Percentiles rank a stretch among this genome's conserved stretches.
phyloP scores from a whole-genome alignment of 2,797 vertebrate species.

The Sebastes umbrosus region DNA sequence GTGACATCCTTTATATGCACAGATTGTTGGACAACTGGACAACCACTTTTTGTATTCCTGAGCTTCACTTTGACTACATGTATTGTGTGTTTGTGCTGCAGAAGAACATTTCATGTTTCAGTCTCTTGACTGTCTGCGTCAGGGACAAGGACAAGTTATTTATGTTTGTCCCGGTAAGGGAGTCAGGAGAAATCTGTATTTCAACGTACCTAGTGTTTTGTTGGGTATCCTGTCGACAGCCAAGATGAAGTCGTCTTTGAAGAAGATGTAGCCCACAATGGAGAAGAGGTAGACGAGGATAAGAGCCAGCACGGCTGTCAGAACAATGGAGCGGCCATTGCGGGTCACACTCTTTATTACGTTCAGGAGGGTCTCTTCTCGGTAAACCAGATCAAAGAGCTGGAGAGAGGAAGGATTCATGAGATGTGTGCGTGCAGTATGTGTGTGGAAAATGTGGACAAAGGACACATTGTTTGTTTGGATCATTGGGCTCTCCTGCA shows the following conservation, averaged over 20 bases:
- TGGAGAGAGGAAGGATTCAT: slow-evolving; percentile 61
- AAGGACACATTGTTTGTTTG: neutral
- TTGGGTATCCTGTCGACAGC: slow-evolving; percentile 95
- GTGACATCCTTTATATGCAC: neutral
- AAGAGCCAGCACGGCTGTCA: slow-evolving; percentile 95
- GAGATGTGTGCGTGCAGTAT: neutral
- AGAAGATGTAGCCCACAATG: slow-evolving; percentile 98
- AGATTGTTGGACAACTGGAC: neutral
- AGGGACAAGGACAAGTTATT: neutral
- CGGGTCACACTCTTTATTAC: slow-evolving; percentile 99
- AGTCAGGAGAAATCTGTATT: neutral
- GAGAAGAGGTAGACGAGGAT: slow-evolving; percentile 99
- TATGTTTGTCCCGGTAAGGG: neutral
- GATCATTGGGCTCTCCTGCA: neutral
- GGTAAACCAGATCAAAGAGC: slow-evolving; percentile 98
- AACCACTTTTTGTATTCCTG: neutral
- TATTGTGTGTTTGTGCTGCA: neutral
- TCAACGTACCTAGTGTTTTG: slow-evolving; percentile 84
- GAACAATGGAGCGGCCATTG: slow-evolving; percentile 96
- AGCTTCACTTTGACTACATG: neutral
- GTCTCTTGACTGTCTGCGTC: neutral
- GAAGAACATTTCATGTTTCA: neutral
- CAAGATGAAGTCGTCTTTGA: slow-evolving; percentile 98
- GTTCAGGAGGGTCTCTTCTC: slow-evolving; percentile 97
- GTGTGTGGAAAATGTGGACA: neutral